A percentile compares a stretch with the other conserved stretches of the same genome.
Evolutionary conservation across 2,888 invertebrate species (phyloP).

Genomic region (Troglohyphantes excavatus): DNA sequence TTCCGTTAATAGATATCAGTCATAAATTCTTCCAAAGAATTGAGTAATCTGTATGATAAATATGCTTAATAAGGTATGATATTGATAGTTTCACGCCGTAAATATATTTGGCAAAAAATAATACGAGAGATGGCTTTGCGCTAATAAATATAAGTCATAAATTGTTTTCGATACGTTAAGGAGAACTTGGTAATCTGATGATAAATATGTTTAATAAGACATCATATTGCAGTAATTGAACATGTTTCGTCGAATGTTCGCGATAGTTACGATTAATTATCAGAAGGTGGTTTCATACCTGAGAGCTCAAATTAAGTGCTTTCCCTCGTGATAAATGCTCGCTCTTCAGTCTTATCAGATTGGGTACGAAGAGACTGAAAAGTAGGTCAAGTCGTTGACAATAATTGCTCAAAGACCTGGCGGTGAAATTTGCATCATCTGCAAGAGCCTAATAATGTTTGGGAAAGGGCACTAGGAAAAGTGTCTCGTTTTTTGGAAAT

Average conservation of each 20-base stretch:
- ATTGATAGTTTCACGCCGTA: too few relatives aligned
- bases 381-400: background rate
- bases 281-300: constrained; percentile 5
- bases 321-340: constrained; percentile 4
- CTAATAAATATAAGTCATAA: constrained; percentile 1
- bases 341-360: background rate
- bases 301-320: background rate
- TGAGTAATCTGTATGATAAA: too few relatives aligned
- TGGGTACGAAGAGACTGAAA: background rate
- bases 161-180: background rate
- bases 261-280: background rate
- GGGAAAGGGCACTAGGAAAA: too few relatives aligned
- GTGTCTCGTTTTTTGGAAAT: too few relatives aligned
- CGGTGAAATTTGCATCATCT: background rate
- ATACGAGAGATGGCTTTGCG: too few relatives aligned
- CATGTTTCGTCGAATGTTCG: background rate
- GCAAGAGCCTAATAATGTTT: background rate
- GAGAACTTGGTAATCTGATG: background rate
- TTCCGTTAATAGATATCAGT: background rate
- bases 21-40: background rate
- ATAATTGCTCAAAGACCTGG: background rate
- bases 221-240: constrained; percentile 5
- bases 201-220: constrained; percentile 1
- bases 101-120: too few relatives aligned
- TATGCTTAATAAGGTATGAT: too few relatives aligned